Evolutionary conservation across 2,113 vertebrate species (phyloP), one percentile per base, ranked within the genome.

Genomic region (Lethenteron reissneri): DNA sequence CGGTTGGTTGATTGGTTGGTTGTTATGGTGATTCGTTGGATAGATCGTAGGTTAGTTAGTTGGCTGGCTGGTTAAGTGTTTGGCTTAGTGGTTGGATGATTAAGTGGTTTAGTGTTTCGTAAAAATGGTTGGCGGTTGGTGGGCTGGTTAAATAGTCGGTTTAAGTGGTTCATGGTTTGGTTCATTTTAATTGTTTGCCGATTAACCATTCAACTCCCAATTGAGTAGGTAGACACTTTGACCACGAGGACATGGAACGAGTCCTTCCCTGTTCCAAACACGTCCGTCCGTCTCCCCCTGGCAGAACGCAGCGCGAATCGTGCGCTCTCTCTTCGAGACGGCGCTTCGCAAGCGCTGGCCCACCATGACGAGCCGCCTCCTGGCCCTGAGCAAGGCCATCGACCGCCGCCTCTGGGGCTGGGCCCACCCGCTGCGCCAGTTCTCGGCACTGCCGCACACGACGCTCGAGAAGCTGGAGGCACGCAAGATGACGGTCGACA

Each of bases 361-460:
- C 15, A 79, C 88, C 75, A 95, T 97, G 92, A 97, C 94, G 11
- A 87, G 91, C 74, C 81, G 83, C n/a, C 86, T 99, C 58, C 85
- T 97, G 76, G 95, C 84, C 57, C 88, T 99, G 73, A 90, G 92
- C 77, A 97, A 97, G 81, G 83, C 90, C 76, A 92, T 99, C 1
- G 92, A 99, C 82, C 95, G 89, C 84, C 82, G 92, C 4, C 84
- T 97, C 56, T 96, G 94, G 92, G 85, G 84, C 76, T 97, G 85
- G 78, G 82, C 86, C 15, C 91, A 90, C 78, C 92, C 92, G 57
- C 82, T 99, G 72, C 85, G 90, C 11, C 94, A 99, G 77, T 96
- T 97, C 80, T 77, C 84, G 41, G 77, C 75, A 60, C 76, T 99
- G n/a, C 90, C 89, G 58, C 82, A 81, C 8, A 77, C 84, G 0